phyloP scores from a whole-genome alignment of 2,113 vertebrate genomes.

The Morone chrysops region DNA sequence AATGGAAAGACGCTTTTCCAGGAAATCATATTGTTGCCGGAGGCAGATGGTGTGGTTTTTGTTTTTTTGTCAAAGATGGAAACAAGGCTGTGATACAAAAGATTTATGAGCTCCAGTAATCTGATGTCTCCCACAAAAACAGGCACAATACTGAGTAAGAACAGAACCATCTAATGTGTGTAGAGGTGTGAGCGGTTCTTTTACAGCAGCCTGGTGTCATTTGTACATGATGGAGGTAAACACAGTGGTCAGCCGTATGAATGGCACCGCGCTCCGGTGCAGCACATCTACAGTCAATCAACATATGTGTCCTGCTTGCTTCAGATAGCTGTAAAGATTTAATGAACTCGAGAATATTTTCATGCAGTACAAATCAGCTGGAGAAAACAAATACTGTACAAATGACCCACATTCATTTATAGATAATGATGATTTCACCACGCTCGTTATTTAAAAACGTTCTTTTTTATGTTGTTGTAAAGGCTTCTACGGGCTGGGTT shows the following conservation, averaged over 20 bases:
- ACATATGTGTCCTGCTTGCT: background rate
- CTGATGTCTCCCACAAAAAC: background rate
- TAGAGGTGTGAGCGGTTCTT: background rate
- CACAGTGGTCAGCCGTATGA: background rate
- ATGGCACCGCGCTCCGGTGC: background rate
- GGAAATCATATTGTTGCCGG: background rate
- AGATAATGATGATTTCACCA: no score
- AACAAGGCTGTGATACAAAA: background rate
- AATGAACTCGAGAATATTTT: background rate
- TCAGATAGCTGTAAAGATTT: background rate
- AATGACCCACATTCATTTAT: no score
- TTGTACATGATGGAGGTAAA: background rate
- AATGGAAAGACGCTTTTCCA: background rate
- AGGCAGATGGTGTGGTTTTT: background rate
- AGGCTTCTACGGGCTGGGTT: no score
- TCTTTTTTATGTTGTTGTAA: no score
- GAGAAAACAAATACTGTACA: no score
- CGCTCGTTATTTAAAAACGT: no score
- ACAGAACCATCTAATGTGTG: background rate
- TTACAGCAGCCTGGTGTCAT: background rate
- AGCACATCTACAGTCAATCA: background rate
- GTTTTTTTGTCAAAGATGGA: background rate
- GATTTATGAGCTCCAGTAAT: background rate
- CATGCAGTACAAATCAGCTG: background rate
- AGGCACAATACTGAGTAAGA: background rate